Conservation (phyloP, 2,888 invertebrate species). For the Cynaeus angustus region DNA sequence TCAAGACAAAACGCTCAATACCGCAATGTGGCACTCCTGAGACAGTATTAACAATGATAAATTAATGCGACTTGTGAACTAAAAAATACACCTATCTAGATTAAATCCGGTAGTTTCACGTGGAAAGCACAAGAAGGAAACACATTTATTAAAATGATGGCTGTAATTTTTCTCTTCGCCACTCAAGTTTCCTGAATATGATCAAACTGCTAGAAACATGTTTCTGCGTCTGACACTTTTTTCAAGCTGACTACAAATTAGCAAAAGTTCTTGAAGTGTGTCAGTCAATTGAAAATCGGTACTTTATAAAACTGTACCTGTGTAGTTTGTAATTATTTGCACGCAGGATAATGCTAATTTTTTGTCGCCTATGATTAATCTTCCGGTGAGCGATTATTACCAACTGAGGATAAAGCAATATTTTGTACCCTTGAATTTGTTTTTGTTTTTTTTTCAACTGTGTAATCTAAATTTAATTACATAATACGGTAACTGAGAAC, state of each 20-base stretch:
- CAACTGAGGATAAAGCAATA: background rate
- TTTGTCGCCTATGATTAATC: slow-evolving; percentile 24
- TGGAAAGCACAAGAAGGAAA: background rate
- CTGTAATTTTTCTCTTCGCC: slow-evolving; percentile 7
- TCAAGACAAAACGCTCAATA: slow-evolving; percentile 24
- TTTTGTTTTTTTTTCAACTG: background rate
- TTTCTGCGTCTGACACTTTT: slow-evolving; percentile 5
- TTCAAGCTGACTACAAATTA: background rate
- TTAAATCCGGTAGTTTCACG: slow-evolving; percentile 3
- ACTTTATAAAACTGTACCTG: background rate
- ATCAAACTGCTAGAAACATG: slow-evolving; percentile 5
- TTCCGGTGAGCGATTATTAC: slow-evolving; percentile 22
- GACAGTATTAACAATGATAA: background rate
- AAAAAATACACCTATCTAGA: background rate
- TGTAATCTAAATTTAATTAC: slow-evolving; percentile 11
- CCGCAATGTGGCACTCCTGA: background rate
- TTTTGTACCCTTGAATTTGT: slow-evolving; percentile 24
- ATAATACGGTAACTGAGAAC: background rate
- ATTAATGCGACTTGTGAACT: background rate
- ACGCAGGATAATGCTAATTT: slow-evolving; percentile 9
- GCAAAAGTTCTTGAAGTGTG: background rate
- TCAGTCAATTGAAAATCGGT: background rate
- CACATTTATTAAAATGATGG: slow-evolving; percentile 11
- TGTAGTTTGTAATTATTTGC: slow-evolving; percentile 11
- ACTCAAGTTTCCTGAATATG: slow-evolving; percentile 6